Evolutionary conservation across 2,888 invertebrate genomes (phyloP), one percentile per base, ranked within the genome.

Genomic region (Aproaerema taeniolella): DNA sequence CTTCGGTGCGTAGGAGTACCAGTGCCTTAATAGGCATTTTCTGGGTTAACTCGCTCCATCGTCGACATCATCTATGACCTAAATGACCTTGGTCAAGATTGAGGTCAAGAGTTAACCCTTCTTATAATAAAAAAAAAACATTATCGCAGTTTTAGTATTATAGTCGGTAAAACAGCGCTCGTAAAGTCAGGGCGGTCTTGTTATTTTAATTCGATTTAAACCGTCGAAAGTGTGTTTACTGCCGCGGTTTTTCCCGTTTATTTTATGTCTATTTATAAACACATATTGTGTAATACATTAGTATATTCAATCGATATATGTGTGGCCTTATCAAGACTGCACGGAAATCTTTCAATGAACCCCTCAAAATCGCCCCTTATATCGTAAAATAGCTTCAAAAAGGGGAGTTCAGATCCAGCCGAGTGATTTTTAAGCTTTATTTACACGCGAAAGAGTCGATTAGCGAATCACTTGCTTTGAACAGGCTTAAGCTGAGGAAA

Each of bases 401-500:
- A 53, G 58, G 64, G 64, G 61, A 54, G 49, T 53, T 52, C 51
- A 48, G 55, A 53, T 52, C 55, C 46, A 52, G 53, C 57, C 55
- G 67, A 75, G 68, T 71, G 73, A 71, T 72, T 72, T 71, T 72
- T 66, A 69, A 75, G 69, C 72, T 67, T 58, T 69, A 69, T 76
- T 71, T 75, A 63, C 66, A 62, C 47, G 52, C 53, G 50, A 58
- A 62, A 53, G 54, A 66, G 61, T 58, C 63, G 63, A 68, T 67
- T 61, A 67, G 56, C 47, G 20, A 10, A 35, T 35, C 28, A 14
- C 14, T 28, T 35, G 20, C 20, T 20, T 20, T 20, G 8, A 20
- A 20, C 20, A 20, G 5, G 20, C 20, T 20, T 20, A 20, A 20
- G 20, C 20, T 8, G 20, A 20, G 20, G 8, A n/a, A n/a, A n/a